Base-by-base conservation (phyloP, 2,797 vertebrate species). In the Gallinago stenura region DNA sequence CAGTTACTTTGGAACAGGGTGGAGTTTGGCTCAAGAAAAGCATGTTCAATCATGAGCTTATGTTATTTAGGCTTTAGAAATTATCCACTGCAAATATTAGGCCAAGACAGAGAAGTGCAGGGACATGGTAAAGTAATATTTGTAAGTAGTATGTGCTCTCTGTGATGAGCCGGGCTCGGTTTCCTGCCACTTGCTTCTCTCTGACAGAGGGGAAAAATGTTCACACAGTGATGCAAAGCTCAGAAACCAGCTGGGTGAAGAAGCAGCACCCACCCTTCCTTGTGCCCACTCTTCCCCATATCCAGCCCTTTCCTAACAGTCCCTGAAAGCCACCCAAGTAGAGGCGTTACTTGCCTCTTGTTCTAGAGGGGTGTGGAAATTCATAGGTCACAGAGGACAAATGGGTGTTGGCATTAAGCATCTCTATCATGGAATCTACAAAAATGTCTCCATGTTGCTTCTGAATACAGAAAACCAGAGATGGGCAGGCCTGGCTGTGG, bases 41-140 rank as follows among this genome's bases (percentile, higher is more conserved):
- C 37, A 46, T 37, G 30, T 69, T 86, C 46, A 73, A 45, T 70
- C 68, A 82, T 0, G 3, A 83, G 48, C 16, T 39, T 71, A 21
- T 58, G 30, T 82, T 87, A 64, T 68, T 92, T 43, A 80, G 48
- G 73, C 60, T 89, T 93, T 93, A 89, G 76, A 89, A 92, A 85
- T 58, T 66, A 85, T 56, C 66, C 78, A 45, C 71, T 81, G 65
- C 65, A 90, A 91, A 82, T 82, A 86, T 79, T 86, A 86, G 18
- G 46, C 31, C 28, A 53, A 87, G 48, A 61, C 8, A 51, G 53
- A 20, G 20, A 95, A 75, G 33, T 75, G 24, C 16, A 61, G 50
- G 31, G 12, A 58, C 41, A 41, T 0, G 0, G 20, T 93, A 82
- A 76, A 93, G 60, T 60, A 92, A 53, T 83, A 87, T 75, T 87